A percentile compares a stretch with the other conserved stretches of the same genome.
These are phyloP conservation scores for Aulostomus chinensis DNA, from an alignment of 2,797 vertebrate species.

Conservation along the genomic window DNA sequence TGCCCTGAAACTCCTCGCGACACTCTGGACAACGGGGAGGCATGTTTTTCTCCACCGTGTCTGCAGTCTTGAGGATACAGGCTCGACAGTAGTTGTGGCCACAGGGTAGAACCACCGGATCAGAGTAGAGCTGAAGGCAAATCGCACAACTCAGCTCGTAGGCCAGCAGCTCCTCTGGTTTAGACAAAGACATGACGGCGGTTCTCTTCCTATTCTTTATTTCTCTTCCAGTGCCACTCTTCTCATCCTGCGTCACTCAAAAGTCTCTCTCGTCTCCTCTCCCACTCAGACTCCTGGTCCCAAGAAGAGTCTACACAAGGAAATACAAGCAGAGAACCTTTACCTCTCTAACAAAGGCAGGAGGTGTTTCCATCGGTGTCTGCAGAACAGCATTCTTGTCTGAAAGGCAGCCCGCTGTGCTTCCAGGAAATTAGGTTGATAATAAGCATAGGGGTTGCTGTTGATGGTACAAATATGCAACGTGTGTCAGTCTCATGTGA, in stretches of 20 bases:
- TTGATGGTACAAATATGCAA: constrained; percentile 39
- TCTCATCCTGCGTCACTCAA: neutral
- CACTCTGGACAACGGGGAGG: constrained; percentile 74
- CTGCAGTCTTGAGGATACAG: constrained; percentile 54
- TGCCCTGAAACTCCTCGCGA: constrained; percentile 54
- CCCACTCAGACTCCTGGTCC: neutral
- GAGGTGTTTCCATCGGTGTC: constrained; percentile 31
- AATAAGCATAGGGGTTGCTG: constrained; percentile 20
- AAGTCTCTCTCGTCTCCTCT: neutral
- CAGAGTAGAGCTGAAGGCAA: constrained; percentile 70
- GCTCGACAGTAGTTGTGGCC: constrained; percentile 79
- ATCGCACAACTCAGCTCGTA: constrained; percentile 79
- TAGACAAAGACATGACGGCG: constrained; percentile 52
- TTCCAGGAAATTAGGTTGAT: constrained; percentile 14
- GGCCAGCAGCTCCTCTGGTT: constrained; percentile 52
- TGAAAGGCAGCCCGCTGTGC: neutral
- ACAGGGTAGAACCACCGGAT: constrained; percentile 74
- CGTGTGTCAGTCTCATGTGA: neutral
- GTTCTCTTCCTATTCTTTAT: neutral
- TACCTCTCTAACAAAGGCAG: constrained; percentile 1
- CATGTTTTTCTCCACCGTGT: neutral
- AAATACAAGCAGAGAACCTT: constrained; percentile 8
- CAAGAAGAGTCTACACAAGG: neutral
- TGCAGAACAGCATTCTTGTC: constrained; percentile 56
- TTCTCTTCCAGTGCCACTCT: neutral